phyloP scores from a whole-genome alignment of 1,140 invertebrate species.

The Augochlora pura region DNA sequence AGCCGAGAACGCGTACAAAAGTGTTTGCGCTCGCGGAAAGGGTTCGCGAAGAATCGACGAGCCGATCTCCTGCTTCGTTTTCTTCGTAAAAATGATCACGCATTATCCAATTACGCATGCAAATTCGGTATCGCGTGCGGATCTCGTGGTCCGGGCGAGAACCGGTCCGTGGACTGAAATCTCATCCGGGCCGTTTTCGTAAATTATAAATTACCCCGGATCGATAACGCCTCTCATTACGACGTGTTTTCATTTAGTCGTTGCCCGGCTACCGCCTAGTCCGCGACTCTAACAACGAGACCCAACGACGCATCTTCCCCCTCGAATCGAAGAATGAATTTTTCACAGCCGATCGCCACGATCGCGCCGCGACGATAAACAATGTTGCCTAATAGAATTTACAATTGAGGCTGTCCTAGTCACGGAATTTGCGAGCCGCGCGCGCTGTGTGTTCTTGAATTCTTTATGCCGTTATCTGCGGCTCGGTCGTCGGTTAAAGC shows the following conservation, averaged over 20 bases:
- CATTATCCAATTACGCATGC: slow-evolving; percentile 29
- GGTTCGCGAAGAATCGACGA: no score
- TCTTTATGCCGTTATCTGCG: no score
- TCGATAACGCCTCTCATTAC: neutral
- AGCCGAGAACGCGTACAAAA: neutral
- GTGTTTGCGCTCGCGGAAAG: neutral
- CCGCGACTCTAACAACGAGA: neutral
- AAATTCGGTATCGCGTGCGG: neutral
- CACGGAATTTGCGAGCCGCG: neutral
- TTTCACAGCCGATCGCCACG: neutral
- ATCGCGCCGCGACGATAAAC: no score
- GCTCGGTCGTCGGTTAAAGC: no score
- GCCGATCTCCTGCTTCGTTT: neutral
- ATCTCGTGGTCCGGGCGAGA: slow-evolving; percentile 7
- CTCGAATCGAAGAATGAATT: neutral
- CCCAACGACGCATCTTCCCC: neutral
- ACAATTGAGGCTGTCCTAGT: neutral
- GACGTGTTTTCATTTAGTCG: neutral
- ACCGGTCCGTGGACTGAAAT: neutral
- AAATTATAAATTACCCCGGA: neutral
- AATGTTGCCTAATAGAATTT: slow-evolving; percentile 11
- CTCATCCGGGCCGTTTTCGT: neutral
- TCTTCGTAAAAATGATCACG: slow-evolving; percentile 22
- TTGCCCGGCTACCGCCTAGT: no score
- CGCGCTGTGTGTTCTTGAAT: no score